Percentiles rank a stretch among this genome's conserved stretches.
phyloP scores from a whole-genome alignment of 2,797 vertebrate species.

The Trematomus bernacchii region DNA sequence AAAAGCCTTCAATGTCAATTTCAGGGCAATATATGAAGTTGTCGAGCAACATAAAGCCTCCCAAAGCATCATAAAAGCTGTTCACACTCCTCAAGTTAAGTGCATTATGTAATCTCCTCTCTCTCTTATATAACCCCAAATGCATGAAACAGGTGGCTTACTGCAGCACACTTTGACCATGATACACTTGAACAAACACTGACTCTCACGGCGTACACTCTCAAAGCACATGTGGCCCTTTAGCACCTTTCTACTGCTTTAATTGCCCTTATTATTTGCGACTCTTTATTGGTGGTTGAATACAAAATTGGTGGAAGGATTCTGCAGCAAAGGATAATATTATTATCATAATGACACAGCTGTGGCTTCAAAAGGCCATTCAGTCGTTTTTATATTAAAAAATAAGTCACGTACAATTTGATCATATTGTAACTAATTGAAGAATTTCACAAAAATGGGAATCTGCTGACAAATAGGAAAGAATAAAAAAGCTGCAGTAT shows the following conservation, averaged over 20 bases:
- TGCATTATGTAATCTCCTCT: constrained; percentile 68
- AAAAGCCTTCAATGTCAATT: constrained; percentile 23
- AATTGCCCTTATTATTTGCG: constrained; percentile 8
- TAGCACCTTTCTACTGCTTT: neutral
- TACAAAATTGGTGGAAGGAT: constrained; percentile 7
- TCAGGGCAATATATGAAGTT: constrained; percentile 36
- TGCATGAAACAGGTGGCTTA: too few relatives aligned
- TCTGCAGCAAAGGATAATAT: constrained; percentile 21
- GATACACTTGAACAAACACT: constrained; percentile 20
- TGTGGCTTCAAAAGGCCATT: constrained; percentile 19
- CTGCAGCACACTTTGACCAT: constrained; percentile 38
- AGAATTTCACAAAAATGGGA: constrained; percentile 20
- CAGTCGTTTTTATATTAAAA: constrained; percentile 18
- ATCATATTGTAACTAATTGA: neutral
- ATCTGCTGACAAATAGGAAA: constrained; percentile 10
- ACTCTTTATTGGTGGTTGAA: neutral
- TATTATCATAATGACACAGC: constrained; percentile 21
- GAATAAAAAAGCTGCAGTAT: constrained; percentile 30
- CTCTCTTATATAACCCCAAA: constrained; percentile 37
- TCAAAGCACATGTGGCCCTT: constrained; percentile 6
- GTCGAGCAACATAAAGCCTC: constrained; percentile 20
- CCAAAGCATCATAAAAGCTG: constrained; percentile 47
- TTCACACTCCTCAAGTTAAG: constrained; percentile 54
- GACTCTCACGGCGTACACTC: constrained; percentile 4
- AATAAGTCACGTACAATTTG: neutral